Base-by-base conservation (phyloP, 2,888 invertebrate species). In the Andrena fulva region DNA sequence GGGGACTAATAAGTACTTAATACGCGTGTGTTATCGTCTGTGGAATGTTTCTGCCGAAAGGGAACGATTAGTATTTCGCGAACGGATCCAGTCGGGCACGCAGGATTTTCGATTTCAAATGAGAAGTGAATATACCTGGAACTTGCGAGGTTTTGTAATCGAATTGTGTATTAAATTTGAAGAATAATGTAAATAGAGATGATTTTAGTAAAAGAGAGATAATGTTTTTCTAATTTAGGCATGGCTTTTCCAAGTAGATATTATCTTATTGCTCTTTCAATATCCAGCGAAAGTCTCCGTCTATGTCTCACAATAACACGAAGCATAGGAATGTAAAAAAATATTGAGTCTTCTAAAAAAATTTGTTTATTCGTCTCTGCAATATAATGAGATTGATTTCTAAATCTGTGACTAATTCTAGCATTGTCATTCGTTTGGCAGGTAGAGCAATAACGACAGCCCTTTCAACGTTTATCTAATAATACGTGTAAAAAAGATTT, bases 351-450 rank as follows among this genome's bases (percentile, higher is more conserved):
- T 62, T 71, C 64, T 62, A 77, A 73, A 88, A 85, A 84, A 63
- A 12, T 60, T 67, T 29, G 60, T 86, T 89, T 89, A 85, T 88
- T 89, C 66, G 68, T 74, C 74, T 85, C 82, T 81, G 63, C 62
- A 69, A 31, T 81, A 84, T 82, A 85, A 83, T 69, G 70, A 78
- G 66, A 85, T 77, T 71, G 82, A 77, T 80, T 56, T 56, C 63
- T 76, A 72, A 70, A 76, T 75, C 70, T 82, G 48, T 74, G 76
- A 82, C 50, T 83, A 82, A 84, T 60, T 31, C 68, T 85, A 87
- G 35, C 62, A 75, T 75, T 73, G 72, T 86, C 76, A 67, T 87
- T 68, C n/a, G 70, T 81, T 77, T 85, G 80, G 77, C 77, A 79
- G 66, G 56, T 71, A 77, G 73, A 82, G 71, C 64, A 75, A 79